Base-by-base conservation (phyloP, 2,888 invertebrate species). In the Gasteruption jaculator region DNA sequence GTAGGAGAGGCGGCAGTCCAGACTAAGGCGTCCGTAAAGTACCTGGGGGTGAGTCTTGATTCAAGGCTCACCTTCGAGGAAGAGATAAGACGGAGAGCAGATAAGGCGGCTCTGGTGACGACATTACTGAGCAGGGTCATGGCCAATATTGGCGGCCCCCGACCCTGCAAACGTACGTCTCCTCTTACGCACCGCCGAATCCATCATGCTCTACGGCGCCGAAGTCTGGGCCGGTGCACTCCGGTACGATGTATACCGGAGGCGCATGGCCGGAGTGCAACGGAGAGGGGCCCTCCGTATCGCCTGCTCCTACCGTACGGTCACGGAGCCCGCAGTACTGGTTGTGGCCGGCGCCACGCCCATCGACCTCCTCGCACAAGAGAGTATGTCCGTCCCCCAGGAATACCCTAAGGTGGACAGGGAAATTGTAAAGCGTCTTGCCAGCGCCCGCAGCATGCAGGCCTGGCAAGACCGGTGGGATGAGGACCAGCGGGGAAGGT, bases 241-340 rank as follows among this genome's bases (percentile, higher is more conserved):
- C 2, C 8, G 33, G 14, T 34, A 11, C 12, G 38, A 43, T 19
- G 38, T 35, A 15, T 41, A 43, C 18, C 18, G 48, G n/a, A 37
- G 38, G 4, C 33, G 25, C 22, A 42, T 52, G 14, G 38, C 50
- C 2, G 18, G 40, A 4, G 38, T 45, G 18, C 48, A 57, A 26
- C 22, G 55, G 14, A 20, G 43, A 11, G 30, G 26, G 11, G 49
- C 48, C 4, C 34, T 52, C 6, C 22, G 50, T n/a, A 34, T 49
- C 7, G 34, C 45, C 5, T 46, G 46, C 26, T 43, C 48, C 2
- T 57, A 52, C 32, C 40, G 50, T 5, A 56, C 52, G 5, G 50
- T 56, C 1, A 52, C 53, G 7, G 47, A 50, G 19, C 36, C 43
- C 4, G 49, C 51, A 2, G 35, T 48, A n/a, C 38, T 46, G 14